Evolutionary conservation across 2,888 invertebrate genomes (phyloP), one percentile per base, ranked within the genome.

Genomic region (Drosophila neotestacea): DNA sequence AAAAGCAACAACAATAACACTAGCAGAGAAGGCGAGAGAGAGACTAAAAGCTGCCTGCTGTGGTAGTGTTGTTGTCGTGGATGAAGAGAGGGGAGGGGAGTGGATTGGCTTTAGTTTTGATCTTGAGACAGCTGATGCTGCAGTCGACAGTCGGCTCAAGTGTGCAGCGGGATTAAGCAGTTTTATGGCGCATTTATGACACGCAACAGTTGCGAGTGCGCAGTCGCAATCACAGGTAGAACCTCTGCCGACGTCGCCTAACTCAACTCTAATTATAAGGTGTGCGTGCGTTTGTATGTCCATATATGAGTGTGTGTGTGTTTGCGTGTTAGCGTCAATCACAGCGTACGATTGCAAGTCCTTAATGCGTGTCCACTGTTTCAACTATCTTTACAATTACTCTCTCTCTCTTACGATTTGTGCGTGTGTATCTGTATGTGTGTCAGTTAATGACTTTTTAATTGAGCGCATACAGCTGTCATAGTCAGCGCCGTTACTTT

Each of bases 381-480:
- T 52, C 60, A 64, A 46, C 28, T 47, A 13, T 41, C 39, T 13
- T 42, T 58, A 42, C 9, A 16, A 7, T 54, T 28, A 42, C 39
- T 46, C 34, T 44, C 39, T 39, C 5, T 41, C 41, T 16, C 16
- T 16, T 16, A 16, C 42, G 30, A 13, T 27, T 28, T 27, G 36
- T 50, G 1, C 50, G 27, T 39, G 39, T 47, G 41, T 51, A 34
- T 42, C 13, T 66, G 36, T 74, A 41, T 75, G 76, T 67, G 60
- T 70, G 67, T 51, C 78, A 73, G 88, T 85, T 88, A 88, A 88
- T 85, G 85, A 85, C 88, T 85, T 88, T 88, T 85, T 88, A 88
- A 85, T 85, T 85, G 86, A 83, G 84, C 81, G 69, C 86, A 65
- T 83, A 83, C 88, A 88, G 83, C 88, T 84, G 88, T 79, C 84